Evolutionary conservation across 1,140 invertebrate genomes (phyloP), one percentile per base, ranked within the genome.

Genomic region (Epicauta chinensis): DNA sequence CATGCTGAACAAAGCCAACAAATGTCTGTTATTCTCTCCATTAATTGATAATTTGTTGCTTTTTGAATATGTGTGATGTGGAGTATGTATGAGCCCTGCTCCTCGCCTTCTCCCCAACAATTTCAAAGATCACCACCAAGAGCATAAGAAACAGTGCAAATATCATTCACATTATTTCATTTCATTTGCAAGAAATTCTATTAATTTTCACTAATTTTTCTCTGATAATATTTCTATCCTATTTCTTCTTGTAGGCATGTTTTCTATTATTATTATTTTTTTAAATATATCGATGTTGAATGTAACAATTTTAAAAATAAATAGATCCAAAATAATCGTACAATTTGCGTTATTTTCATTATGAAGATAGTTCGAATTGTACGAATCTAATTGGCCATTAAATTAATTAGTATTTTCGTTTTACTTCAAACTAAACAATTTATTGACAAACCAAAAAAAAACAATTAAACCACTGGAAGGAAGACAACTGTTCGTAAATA

Each of bases 401-500:
- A 58, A 63, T 63, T 64, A 64, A 66, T 63, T 32, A 59, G 59
- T 56, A 42, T 61, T 63, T 64, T 67, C 55, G 44, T 59, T 59
- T 66, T 55, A 54, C 51, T 58, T 54, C 36, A 52, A 53, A 61
- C 62, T 61, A 52, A 44, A 23, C 4, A 23, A 5, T 56, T 51
- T 41, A 49, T 49, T 31, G 53, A 56, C n/a, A n/a, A n/a, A n/a
- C n/a, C n/a, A n/a, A n/a, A n/a, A n/a, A n/a, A n/a, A n/a, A n/a
- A n/a, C n/a, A 57, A 56, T 53, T 47, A 55, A 51, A 10, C 70
- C 68, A 71, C 69, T 62, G 72, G 85, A 82, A 88, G 87, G 77
- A 91, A 89, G 79, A 90, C 86, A 65, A 88, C 87, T 51, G 78
- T 89, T 70, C 84, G 86, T 63, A 91, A 90, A 70, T 89, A 87